Evolutionary conservation across 2,888 invertebrate genomes (phyloP), one percentile per base, ranked within the genome.

Genomic region (Drosophila gaucha): DNA sequence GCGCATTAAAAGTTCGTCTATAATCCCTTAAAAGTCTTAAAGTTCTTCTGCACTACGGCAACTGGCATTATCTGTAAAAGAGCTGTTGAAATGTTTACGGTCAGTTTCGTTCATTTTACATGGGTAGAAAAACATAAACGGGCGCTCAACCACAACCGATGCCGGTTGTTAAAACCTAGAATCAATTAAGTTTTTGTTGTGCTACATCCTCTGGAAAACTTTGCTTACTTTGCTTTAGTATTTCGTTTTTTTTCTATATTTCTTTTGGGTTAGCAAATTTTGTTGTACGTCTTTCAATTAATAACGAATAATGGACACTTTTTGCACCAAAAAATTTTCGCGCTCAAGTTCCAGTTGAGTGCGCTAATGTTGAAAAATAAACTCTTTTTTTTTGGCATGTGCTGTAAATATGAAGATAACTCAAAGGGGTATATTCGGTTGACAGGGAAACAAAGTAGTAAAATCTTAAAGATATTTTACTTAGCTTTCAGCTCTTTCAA

Each of bases 71-170:
- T 74, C 54, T 58, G 46, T 43, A n/a, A 54, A 41, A 54, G 62
- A 38, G 46, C 57, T 70, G 85, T 64, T 84, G 85, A 84, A 86
- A 84, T 86, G 66, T 82, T 82, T 78, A 84, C 80, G 80, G 78
- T 82, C 63, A 85, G 87, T 78, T 84, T 80, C 69, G 77, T 71
- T 26, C 76, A 71, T 65, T 76, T 77, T 76, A 74, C 74, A 74
- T 58, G 74, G 70, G 3, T 83, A 60, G 60, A 38, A 64, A 79
- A 79, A 70, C 59, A 76, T 67, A 31, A 43, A 47, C 49, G 58
- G 39, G 66, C 78, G 69, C 88, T 87, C 69, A 51, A 68, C 65
- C 82, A 67, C 43, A 67, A 62, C 87, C 85, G 67, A 65, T 55
- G 86, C 69, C 80, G 64, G 75, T 72, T 85, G 46, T 67, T 56